Evolutionary conservation across 2,113 vertebrate genomes (phyloP), one percentile per base, ranked within the genome.

Genomic region (Varanus salvator): DNA sequence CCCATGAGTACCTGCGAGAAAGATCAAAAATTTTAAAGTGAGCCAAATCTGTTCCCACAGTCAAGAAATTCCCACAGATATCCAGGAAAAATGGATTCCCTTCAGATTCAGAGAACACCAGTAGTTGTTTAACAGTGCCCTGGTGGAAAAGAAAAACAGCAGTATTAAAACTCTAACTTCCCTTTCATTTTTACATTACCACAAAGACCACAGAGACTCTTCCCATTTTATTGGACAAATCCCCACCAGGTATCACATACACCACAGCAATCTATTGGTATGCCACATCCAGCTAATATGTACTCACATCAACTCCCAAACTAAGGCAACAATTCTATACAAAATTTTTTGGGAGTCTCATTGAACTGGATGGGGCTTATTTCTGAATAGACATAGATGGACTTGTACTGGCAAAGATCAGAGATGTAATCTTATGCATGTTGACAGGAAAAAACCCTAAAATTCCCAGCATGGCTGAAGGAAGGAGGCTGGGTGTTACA

Each of bases 61-160:
- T 97, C 95, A 99, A 96, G 95, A 98, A 99, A 85, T 96, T 97
- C 68, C 98, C 98, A 7, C 98, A 99, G 94, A 99, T 93, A 80
- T 97, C 98, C 90, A 99, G 95, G 3, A 98, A 95, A 75, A 97
- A 97, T 0, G 99, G 99, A 93, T 96, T 99, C 29, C 99, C 99
- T 89, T 99, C 99, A 0, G 96, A 94, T 94, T 99, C 98, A 0
- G 98, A 97, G 94, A 99, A 99, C 1, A 96, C 95, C 81, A 99
- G 94, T 83, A 99, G 97, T 91, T 99, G 99, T 84, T 99, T 99
- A 77, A 99, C 98, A 0, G 99, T 99, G 21, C 99, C 99, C 99
- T 99, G 91, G 68, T 31, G 92, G 91, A 90, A 91, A 91, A 2
- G 1, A 2, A 14, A 8, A 69, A 83, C 9, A 31, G 8, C 7